Conservation (phyloP, 2,113 vertebrate species). For the Antechinus stuartii region DNA sequence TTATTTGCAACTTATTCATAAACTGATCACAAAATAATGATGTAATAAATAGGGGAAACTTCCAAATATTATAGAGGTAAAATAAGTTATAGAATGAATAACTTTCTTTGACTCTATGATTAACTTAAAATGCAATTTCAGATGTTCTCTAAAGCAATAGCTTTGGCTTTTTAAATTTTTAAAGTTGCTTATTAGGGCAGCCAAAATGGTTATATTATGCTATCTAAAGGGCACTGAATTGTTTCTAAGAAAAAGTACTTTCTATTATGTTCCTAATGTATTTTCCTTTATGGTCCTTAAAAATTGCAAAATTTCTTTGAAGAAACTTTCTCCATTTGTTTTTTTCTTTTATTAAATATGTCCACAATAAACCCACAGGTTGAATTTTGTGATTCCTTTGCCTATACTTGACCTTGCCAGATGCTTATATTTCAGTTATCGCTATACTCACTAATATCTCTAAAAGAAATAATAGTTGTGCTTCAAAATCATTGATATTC, state of each 20-base stretch:
- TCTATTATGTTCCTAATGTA: constrained; percentile 33
- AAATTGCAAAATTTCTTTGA: background rate
- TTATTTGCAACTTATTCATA: constrained; percentile 6
- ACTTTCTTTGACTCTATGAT: background rate
- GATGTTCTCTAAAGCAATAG: constrained; percentile 1
- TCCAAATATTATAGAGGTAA: background rate
- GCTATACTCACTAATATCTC: background rate
- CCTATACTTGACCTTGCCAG: background rate
- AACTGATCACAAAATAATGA: background rate
- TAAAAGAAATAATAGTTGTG: too few relatives aligned
- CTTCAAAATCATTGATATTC: too few relatives aligned
- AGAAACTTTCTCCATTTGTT: background rate
- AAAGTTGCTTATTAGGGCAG: background rate
- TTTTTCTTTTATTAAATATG: constrained; percentile 32
- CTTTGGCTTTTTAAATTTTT: constrained; percentile 7
- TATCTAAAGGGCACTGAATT: constrained; percentile 7
- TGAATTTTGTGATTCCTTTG: background rate
- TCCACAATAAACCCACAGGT: constrained; percentile 22
- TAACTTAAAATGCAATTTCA: constrained; percentile 19
- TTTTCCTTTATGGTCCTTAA: background rate
- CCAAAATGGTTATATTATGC: constrained; percentile 3
- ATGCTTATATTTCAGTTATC: background rate
- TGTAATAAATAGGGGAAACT: background rate
- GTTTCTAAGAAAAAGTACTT: background rate
- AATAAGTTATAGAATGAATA: background rate